Base-by-base conservation (phyloP, 2,888 invertebrate species). In the Lasioglossum villosulum region DNA sequence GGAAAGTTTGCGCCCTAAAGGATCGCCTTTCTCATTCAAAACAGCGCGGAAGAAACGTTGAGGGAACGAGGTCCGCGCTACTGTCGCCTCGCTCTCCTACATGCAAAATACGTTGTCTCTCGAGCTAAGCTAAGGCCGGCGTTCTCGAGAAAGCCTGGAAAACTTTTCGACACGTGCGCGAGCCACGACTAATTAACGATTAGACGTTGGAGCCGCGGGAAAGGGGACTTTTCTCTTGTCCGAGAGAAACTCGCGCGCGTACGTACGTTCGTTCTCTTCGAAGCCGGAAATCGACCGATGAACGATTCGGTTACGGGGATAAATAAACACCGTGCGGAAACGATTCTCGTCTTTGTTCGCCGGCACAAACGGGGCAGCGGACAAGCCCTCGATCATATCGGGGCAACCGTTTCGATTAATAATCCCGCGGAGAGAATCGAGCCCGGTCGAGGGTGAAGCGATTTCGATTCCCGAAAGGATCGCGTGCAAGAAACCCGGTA, bases 11-110 rank as follows among this genome's bases (percentile, higher is more conserved):
- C 66, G 81, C 76, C 34, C 70, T 39, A 68, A 68, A 48, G 86
- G 74, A 77, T 82, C 72, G 42, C 79, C 86, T 82, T 85, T 82
- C 66, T 82, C 80, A 82, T 85, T 82, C 37, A 82, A 85, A 86
- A 56, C 76, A 73, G 80, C 72, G 30, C 14, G 75, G 68, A 74
- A 52, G 79, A 66, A 79, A 63, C 82, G 39, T 56, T 34, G 23
- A 16, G 42, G 23, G 72, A 30, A 59, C 59, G 59, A 59, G 59
- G 5, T 14, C 14, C 14, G 14, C 16, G 27, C 14, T 14, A 5
- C 14, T 27, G 27, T 12, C 56, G 37, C 6, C 72, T 27, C 16
- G 39, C 45, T 48, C 30, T 73, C 30, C 75, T 59, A 37, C 56
- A 85, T 79, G 76, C 75, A 86, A 85, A 84, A 76, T n/a, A 48